Percentiles rank a stretch among this genome's conserved stretches.
Conservation (phyloP, 2,888 invertebrate species). For the Drosophila limbata region DNA sequence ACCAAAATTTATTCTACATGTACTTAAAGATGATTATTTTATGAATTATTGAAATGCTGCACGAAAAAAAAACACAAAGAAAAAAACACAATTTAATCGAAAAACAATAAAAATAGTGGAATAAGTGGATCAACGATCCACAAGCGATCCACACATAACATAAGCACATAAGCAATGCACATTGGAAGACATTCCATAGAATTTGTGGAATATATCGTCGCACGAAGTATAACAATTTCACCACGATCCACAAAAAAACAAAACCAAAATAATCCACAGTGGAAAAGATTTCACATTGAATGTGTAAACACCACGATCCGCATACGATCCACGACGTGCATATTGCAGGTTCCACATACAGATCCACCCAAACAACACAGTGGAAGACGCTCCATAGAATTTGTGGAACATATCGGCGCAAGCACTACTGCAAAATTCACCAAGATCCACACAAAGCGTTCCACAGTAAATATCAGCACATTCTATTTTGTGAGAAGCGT, state of each 20-base stretch:
- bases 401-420: neutral
- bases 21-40: slow-evolving; percentile 11
- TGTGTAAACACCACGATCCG: neutral
- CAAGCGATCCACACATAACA: neutral
- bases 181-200: neutral
- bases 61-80: neutral
- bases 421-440: neutral
- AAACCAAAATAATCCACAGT: neutral
- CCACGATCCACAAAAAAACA: neutral
- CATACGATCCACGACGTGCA: neutral
- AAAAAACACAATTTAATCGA: neutral
- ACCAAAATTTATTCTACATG: slow-evolving; percentile 7
- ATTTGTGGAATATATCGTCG: neutral
- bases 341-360: neutral
- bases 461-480: neutral
- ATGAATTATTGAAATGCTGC: slow-evolving; percentile 8
- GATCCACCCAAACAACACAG: neutral
- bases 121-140: neutral
- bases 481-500: neutral
- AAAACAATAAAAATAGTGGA: neutral
- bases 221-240: neutral
- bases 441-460: slow-evolving; percentile 2
- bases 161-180: neutral
- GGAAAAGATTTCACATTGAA: neutral
- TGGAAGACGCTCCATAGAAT: neutral